A percentile compares a stretch with the other conserved stretches of the same genome.
Evolutionary conservation across 2,888 invertebrate species (phyloP).

Genomic region (Syritta pipiens): DNA sequence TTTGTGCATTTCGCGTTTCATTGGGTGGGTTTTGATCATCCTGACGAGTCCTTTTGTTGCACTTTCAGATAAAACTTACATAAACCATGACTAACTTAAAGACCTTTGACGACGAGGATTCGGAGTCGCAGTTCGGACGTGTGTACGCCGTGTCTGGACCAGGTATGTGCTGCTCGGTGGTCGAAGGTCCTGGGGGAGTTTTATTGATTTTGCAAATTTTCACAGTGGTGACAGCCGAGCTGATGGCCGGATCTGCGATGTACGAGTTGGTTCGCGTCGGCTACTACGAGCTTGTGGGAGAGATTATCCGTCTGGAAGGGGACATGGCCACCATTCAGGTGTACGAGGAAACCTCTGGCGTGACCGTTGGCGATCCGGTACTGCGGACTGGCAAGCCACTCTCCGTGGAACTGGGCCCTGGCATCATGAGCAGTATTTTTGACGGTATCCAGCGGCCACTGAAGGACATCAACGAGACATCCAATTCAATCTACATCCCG

Average conservation of each 20-base stretch:
- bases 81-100: conserved; percentile 74
- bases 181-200: conserved; percentile 50
- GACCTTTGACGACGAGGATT: conserved; percentile 84
- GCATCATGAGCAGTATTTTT: conserved; percentile 99
- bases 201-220: conserved; percentile 17
- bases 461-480: conserved; percentile 95
- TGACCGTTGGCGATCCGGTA: conserved; percentile 99
- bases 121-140: conserved; percentile 93
- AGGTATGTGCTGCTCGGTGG: conserved; percentile 81
- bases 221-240: conserved; percentile 98
- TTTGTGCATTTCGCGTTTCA: background rate
- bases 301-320: conserved; percentile 99
- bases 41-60: background rate
- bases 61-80: conserved; percentile 36
- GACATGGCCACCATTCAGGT: conserved; percentile 99
- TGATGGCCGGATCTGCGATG: conserved; percentile 99
- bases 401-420: conserved; percentile 98
- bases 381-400: conserved; percentile 98
- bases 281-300: conserved; percentile 97
- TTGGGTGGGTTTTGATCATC: background rate
- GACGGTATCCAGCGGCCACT: conserved; percentile 99
- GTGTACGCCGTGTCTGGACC: conserved; percentile 99
- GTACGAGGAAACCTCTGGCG: conserved; percentile 97
- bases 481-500: conserved; percentile 98
- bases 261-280: conserved; percentile 99